Evolutionary conservation across 2,888 invertebrate species (phyloP), one percentile per base, ranked within the genome.

Genomic region (Labia minor): DNA sequence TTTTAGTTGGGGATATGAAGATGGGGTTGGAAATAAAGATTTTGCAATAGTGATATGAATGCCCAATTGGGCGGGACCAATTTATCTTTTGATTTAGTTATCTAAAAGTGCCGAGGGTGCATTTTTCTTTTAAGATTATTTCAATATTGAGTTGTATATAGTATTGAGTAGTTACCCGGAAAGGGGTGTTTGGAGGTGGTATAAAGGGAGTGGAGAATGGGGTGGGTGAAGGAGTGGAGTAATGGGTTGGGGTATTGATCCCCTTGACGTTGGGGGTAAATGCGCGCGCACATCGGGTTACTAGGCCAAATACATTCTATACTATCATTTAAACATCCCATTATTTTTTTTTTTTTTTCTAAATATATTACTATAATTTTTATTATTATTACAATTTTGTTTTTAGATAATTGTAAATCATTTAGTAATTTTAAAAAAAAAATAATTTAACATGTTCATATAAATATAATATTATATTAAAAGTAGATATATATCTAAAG

Each of bases 201-300:
- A n/a, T n/a, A n/a, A n/a, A n/a, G n/a, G n/a, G n/a, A n/a, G n/a
- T n/a, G n/a, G n/a, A n/a, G n/a, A n/a, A n/a, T n/a, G 26, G 16
- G 49, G 2, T 49, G 49, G 49, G 49, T n/a, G 14, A 3, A 4
- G 49, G 49, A 49, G 26, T 6, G 26, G 26, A n/a, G n/a, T n/a
- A n/a, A n/a, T n/a, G n/a, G n/a, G n/a, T n/a, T n/a, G n/a, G 49
- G 49, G 49, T 49, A 49, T 49, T 49, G 49, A 49, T 49, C 49
- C 49, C 49, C 16, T 16, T 10, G 49, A 11, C 49, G n/a, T 16
- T 49, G 49, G 49, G 14, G 33, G 49, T 3, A 49, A 3, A 49
- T 49, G 49, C 49, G 49, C n/a, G 49, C 49, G 49, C 49, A 49
- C 16, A n/a, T 49, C 2, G 49, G 49, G 49, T 49, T 49, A 49